These are phyloP conservation scores for Pycnonotus jocosus DNA, from an alignment of 2,113 vertebrate species.

Conservation along the genomic window DNA sequence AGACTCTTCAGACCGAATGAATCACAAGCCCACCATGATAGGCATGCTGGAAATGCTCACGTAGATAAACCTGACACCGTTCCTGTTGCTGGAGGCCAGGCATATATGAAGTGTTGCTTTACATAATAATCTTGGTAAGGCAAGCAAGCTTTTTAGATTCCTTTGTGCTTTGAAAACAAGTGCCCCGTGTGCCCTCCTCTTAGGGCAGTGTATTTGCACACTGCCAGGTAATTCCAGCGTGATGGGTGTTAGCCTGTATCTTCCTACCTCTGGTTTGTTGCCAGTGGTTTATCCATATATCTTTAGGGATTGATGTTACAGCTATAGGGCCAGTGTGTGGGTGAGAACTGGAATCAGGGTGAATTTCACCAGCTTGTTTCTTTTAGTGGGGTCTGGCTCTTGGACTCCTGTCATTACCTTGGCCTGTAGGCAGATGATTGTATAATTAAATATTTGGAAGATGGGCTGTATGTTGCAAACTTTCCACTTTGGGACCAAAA, in stretches of 20 bases:
- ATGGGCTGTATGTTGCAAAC: neutral
- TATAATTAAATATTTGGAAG: neutral
- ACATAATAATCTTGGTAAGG: neutral
- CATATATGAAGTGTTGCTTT: neutral
- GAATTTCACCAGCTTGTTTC: neutral
- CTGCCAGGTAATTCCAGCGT: neutral
- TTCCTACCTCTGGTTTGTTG: neutral
- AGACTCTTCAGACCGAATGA: neutral
- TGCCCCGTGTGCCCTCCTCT: neutral
- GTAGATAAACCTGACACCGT: neutral
- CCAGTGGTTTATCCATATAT: neutral
- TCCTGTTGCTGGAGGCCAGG: neutral
- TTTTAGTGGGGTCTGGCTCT: neutral
- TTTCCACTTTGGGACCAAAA: neutral
- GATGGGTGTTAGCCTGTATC: neutral
- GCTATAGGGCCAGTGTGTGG: accelerated
- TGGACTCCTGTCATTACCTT: neutral
- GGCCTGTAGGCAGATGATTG: neutral
- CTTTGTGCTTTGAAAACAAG: neutral
- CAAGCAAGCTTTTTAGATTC: neutral
- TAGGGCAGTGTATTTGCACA: neutral
- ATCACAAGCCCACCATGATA: neutral
- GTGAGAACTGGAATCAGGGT: neutral
- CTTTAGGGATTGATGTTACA: neutral
- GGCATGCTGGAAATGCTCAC: neutral